Percentiles rank a stretch among this genome's conserved stretches.
These are phyloP conservation scores for Eudyptes chrysolophus DNA, from an alignment of 2,113 vertebrate species.

Conservation along the genomic window DNA sequence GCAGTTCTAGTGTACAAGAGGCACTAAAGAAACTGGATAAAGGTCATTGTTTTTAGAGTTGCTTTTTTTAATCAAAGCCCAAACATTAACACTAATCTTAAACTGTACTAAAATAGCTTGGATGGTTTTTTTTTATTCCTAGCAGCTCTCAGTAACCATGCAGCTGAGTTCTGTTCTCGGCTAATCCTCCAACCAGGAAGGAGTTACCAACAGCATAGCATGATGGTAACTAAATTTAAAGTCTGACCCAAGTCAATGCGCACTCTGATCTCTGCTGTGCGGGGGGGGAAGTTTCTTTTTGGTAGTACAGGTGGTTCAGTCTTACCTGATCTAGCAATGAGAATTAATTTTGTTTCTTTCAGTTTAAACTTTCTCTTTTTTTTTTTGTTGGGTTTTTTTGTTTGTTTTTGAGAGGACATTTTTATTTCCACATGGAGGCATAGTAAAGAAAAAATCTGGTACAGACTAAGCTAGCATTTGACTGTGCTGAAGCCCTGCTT, in stretches of 20 bases:
- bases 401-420: neutral
- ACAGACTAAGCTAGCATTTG: neutral
- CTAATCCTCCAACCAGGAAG: neutral
- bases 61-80: neutral
- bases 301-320: neutral
- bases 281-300: neutral
- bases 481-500: neutral
- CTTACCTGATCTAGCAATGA: neutral
- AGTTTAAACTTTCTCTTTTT: neutral
- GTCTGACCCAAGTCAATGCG: neutral
- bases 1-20: neutral
- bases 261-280: neutral
- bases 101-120: neutral
- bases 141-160: neutral
- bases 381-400: neutral
- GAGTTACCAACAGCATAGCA: neutral
- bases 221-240: conserved; percentile 49
- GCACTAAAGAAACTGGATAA: neutral
- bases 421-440: neutral
- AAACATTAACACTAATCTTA: neutral
- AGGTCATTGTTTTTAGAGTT: neutral
- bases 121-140: neutral
- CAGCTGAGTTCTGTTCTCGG: neutral
- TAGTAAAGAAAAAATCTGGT: neutral
- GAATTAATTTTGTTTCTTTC: neutral